These are phyloP conservation scores for Limosa lapponica DNA, from an alignment of 2,797 vertebrate species.

Conservation along the genomic window DNA sequence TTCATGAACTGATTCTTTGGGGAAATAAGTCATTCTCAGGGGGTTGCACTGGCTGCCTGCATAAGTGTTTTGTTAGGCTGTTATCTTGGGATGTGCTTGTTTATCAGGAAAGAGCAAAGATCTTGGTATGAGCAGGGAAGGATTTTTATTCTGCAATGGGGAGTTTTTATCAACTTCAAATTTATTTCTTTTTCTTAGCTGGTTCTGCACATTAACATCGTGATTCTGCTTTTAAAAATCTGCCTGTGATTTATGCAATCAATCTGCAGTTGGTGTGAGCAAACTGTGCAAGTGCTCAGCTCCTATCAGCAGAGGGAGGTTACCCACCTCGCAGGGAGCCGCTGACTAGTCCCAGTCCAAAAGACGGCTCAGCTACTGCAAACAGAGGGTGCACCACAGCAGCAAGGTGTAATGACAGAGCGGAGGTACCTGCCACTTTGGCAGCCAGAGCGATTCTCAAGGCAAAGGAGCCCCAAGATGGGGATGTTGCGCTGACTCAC, in stretches of 20 bases:
- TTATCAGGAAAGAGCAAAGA: not conserved
- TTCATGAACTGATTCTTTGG: not conserved
- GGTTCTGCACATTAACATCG: accelerated
- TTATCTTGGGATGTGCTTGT: not conserved
- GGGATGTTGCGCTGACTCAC: not conserved
- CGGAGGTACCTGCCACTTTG: not conserved
- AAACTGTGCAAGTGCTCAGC: accelerated
- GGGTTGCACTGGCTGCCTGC: not conserved
- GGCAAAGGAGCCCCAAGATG: not conserved
- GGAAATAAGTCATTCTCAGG: not conserved
- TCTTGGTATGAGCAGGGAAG: not conserved
- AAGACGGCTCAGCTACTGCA: not conserved
- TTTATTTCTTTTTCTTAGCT: not conserved
- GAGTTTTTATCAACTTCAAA: not conserved
- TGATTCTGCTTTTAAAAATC: not conserved
- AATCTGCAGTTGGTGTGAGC: not conserved
- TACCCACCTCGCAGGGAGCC: accelerated
- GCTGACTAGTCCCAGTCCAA: not conserved
- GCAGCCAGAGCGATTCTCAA: not conserved
- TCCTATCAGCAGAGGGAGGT: not conserved
- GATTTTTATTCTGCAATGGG: not conserved
- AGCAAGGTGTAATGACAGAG: not conserved
- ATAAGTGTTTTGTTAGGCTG: not conserved
- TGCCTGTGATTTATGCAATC: not conserved
- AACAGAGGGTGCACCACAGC: not conserved